Evolutionary conservation across 92 coral and sea anemone species (phyloP).

Genomic region (Bergia puertoricense): DNA sequence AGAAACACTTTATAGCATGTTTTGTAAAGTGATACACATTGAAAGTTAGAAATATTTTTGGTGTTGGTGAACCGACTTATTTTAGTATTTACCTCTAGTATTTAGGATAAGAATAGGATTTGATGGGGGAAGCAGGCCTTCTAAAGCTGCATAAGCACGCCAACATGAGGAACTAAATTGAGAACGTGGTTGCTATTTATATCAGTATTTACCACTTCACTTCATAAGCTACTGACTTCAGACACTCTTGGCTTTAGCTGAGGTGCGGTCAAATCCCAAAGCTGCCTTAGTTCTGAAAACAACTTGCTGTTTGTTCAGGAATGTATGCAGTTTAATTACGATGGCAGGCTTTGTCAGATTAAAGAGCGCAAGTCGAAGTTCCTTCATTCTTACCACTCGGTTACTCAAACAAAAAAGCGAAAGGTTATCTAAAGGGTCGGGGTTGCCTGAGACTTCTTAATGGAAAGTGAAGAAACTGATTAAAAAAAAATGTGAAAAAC

Average conservation of each 20-base stretch:
- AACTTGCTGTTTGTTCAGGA: neutral
- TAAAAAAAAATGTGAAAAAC: neutral
- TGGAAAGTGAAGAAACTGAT: neutral
- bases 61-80: neutral
- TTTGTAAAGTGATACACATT: conserved; percentile 30
- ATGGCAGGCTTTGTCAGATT: no score
- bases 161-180: neutral
- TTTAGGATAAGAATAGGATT: neutral
- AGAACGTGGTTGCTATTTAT: neutral
- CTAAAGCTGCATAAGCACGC: neutral
- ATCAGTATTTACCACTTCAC: neutral
- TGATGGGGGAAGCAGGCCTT: neutral
- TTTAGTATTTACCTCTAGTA: neutral
- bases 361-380: neutral
- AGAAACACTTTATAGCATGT: neutral
- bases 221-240: neutral
- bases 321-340: no score
- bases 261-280: no score
- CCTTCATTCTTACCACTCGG: neutral
- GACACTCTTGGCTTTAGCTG: neutral
- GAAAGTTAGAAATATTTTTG: neutral
- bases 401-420: neutral
- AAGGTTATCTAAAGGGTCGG: conserved; percentile 32
- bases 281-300: no score
- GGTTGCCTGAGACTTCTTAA: neutral